These are phyloP conservation scores for Macrochelys suwanniensis DNA, from an alignment of 2,797 vertebrate species.

Conservation along the genomic window DNA sequence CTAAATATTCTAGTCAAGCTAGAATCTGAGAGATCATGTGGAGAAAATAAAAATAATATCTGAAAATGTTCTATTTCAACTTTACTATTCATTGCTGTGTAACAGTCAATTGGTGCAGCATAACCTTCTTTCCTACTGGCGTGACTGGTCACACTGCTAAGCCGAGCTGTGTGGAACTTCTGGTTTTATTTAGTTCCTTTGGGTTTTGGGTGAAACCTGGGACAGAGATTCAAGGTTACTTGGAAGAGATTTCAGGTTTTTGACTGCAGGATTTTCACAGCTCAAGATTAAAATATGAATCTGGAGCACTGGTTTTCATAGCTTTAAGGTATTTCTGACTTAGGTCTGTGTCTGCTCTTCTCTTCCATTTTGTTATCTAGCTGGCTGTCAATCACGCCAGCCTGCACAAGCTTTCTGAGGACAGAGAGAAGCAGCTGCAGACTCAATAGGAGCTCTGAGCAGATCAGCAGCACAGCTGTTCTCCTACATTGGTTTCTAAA, in stretches of 20 bases:
- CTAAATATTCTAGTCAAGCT: not conserved
- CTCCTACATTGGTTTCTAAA: constrained; percentile 65
- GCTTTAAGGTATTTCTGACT: constrained; percentile 54
- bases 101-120: not conserved
- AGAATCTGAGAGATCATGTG: not conserved
- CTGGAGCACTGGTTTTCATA: not conserved
- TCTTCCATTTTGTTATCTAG: constrained; percentile 40
- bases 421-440: constrained; percentile 73
- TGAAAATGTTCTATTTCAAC: not conserved
- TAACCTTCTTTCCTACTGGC: not conserved
- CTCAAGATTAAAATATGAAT: constrained; percentile 36
- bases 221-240: not conserved
- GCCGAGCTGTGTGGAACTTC: not conserved
- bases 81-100: not conserved
- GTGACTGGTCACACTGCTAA: not conserved
- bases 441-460: constrained; percentile 71
- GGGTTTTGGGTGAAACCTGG: not conserved
- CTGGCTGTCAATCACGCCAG: constrained; percentile 42
- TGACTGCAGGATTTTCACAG: not conserved
- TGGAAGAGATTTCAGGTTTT: not conserved
- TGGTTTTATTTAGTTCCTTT: not conserved
- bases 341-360: constrained; percentile 48
- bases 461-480: constrained; percentile 75
- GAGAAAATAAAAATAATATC: not conserved
- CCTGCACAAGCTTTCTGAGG: constrained; percentile 62